Evolutionary conservation across 2,888 invertebrate genomes (phyloP).

Genomic region (Cyclophora punctaria): DNA sequence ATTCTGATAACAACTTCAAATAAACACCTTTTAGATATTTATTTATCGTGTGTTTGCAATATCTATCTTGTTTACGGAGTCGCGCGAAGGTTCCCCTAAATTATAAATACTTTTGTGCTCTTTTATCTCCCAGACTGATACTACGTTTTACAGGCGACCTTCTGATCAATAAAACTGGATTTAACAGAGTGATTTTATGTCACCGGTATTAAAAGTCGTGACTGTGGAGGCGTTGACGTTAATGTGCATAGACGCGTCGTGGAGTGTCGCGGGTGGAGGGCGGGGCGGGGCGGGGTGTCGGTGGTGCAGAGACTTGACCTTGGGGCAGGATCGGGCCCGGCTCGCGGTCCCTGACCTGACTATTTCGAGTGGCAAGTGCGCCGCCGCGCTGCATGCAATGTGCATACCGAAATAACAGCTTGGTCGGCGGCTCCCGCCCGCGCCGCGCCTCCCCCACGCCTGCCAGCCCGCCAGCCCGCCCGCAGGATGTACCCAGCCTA

Average conservation of each 20-base stretch:
- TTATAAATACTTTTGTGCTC: slow-evolving; percentile 7
- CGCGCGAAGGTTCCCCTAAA: slow-evolving; percentile 7
- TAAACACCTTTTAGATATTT: slow-evolving; percentile 17
- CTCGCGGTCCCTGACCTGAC: slow-evolving; percentile 74
- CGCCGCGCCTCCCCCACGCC: slow-evolving; percentile 25
- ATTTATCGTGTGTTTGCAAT: slow-evolving; percentile 26
- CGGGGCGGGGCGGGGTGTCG: slow-evolving; percentile 24
- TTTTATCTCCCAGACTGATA: slow-evolving; percentile 6
- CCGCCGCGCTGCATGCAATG: slow-evolving; percentile 67
- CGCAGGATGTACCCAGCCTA: slow-evolving; percentile 43
- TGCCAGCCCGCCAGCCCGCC: slow-evolving; percentile 15
- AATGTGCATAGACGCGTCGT: slow-evolving; percentile 34
- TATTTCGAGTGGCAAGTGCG: slow-evolving; percentile 75
- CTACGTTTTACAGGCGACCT: slow-evolving; percentile 1
- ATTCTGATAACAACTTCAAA: slow-evolving; percentile 33
- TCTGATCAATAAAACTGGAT: slow-evolving; percentile 7
- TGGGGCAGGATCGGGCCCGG: slow-evolving; percentile 71
- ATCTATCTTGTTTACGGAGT: slow-evolving; percentile 17
- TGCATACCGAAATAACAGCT: slow-evolving; percentile 74
- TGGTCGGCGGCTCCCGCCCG: slow-evolving; percentile 46
- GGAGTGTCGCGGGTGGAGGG: slow-evolving; percentile 12
- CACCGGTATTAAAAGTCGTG: slow-evolving; percentile 30
- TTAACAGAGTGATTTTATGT: slow-evolving; percentile 8
- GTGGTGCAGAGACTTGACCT: slow-evolving; percentile 67
- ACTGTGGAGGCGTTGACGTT: slow-evolving; percentile 39